Percentiles rank a stretch among this genome's conserved stretches.
These are phyloP conservation scores for Phylloscopus trochiloides DNA, from an alignment of 2,113 vertebrate species.

Conservation along the genomic window DNA sequence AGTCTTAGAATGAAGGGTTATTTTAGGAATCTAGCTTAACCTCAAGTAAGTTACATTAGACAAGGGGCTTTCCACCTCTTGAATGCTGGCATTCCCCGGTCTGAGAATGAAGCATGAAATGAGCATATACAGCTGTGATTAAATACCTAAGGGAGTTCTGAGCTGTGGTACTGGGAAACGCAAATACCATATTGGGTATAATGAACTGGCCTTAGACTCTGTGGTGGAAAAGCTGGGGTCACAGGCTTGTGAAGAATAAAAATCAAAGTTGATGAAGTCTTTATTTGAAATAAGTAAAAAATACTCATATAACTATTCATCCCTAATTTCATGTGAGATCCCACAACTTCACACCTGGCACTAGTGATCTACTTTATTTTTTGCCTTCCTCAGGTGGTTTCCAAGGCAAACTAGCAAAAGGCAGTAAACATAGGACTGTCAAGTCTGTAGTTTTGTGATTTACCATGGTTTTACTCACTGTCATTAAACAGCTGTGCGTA, in stretches of 20 bases:
- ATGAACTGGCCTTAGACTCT: not conserved
- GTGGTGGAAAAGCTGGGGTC: not conserved
- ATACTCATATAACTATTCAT: not conserved
- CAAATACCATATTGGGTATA: not conserved
- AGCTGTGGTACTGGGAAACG: not conserved
- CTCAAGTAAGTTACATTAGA: not conserved
- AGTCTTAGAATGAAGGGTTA: not conserved
- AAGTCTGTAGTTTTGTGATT: not conserved
- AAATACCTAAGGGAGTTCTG: slow-evolving; percentile 9
- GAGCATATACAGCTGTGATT: slow-evolving; percentile 11
- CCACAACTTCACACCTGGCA: not conserved
- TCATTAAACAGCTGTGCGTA: not conserved
- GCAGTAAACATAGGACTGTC: not conserved
- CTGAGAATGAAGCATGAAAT: not conserved
- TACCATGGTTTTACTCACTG: not conserved
- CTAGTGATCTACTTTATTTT: not conserved
- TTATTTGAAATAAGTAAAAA: not conserved
- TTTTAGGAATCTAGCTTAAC: slow-evolving; percentile 31
- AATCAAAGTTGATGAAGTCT: not conserved
- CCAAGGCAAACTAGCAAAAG: not conserved
- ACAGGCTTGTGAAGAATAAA: not conserved
- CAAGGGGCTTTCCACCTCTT: slow-evolving; percentile 4
- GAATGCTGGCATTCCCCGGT: not conserved
- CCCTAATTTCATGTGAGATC: not conserved
- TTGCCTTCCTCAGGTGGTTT: not conserved